phyloP scores from a whole-genome alignment of 2,888 invertebrate genomes.

The Nesidiocoris tenuis region DNA sequence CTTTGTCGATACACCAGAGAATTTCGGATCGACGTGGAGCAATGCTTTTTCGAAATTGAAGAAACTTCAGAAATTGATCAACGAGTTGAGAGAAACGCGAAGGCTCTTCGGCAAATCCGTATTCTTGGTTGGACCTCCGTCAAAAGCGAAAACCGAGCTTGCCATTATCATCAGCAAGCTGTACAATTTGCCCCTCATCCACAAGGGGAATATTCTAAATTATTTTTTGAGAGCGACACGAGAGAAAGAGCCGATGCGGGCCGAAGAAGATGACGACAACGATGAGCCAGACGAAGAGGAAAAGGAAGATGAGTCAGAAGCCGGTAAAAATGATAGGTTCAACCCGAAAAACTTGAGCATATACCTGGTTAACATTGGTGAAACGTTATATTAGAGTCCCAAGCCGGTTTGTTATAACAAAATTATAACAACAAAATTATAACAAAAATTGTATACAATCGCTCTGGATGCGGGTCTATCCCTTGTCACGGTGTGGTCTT shows the following conservation, averaged over 20 bases:
- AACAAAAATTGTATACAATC: too few relatives aligned
- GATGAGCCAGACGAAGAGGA: constrained; percentile 20
- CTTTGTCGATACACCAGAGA: constrained; percentile 2
- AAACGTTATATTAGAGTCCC: too few relatives aligned
- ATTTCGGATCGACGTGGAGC: constrained; percentile 6
- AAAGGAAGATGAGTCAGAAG: constrained; percentile 18
- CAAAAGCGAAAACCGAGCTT: constrained; percentile 31
- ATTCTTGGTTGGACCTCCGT: constrained; percentile 34
- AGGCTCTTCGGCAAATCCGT: constrained; percentile 28
- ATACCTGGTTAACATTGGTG: too few relatives aligned
- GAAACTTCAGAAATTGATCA: constrained; percentile 13
- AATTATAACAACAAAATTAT: too few relatives aligned
- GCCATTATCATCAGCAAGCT: constrained; percentile 35
- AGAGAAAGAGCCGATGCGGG: constrained; percentile 5
- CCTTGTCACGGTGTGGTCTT: too few relatives aligned
- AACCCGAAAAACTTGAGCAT: too few relatives aligned
- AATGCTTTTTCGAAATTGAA: constrained; percentile 28
- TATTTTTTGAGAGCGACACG: constrained; percentile 34
- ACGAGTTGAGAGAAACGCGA: constrained; percentile 21
- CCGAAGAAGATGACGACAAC: constrained; percentile 16
- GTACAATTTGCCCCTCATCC: constrained; percentile 33
- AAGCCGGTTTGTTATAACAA: too few relatives aligned
- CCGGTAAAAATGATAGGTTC: not conserved
- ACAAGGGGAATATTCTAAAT: constrained; percentile 34
- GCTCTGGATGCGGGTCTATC: too few relatives aligned